Percentiles rank a stretch among this genome's conserved stretches.
These are phyloP conservation scores for Acromyrmex charruanus DNA, from an alignment of 1,140 invertebrate species.

Conservation along the genomic window DNA sequence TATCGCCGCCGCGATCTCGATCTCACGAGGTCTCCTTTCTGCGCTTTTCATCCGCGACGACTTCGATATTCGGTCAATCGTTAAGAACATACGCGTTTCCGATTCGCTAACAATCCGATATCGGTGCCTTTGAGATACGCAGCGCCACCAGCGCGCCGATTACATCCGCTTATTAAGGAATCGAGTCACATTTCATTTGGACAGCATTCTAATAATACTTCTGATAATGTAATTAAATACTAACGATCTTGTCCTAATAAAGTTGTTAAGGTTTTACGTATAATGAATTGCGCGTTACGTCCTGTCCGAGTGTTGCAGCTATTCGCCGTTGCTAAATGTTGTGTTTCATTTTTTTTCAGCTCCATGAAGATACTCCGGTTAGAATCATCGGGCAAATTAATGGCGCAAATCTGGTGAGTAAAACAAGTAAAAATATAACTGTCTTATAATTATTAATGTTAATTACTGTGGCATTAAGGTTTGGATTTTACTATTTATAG, in stretches of 20 bases:
- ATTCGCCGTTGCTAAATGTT: neutral
- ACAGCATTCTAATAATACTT: constrained; percentile 57
- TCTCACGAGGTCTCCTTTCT: constrained; percentile 9
- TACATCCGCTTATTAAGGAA: constrained; percentile 22
- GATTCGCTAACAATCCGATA: constrained; percentile 65
- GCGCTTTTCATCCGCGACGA: constrained; percentile 18
- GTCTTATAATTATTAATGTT: neutral
- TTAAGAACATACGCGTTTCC: constrained; percentile 66
- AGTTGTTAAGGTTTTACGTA: constrained; percentile 40
- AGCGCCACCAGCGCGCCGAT: constrained; percentile 16
- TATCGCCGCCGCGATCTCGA: constrained; percentile 37
- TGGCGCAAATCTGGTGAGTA: neutral
- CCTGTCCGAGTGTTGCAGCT: neutral
- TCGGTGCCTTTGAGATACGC: constrained; percentile 69
- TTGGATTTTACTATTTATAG: neutral
- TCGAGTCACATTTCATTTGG: constrained; percentile 48
- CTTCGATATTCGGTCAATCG: constrained; percentile 68
- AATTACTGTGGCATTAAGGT: neutral
- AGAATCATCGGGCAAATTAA: neutral
- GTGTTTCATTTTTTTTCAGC: neutral
- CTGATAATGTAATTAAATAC: constrained; percentile 61
- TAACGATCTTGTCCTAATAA: constrained; percentile 59
- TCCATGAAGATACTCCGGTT: neutral
- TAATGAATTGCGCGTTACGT: constrained; percentile 55
- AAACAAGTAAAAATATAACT: neutral